Base-by-base conservation (phyloP, 1,140 invertebrate genomes). In the Limonius californicus region DNA sequence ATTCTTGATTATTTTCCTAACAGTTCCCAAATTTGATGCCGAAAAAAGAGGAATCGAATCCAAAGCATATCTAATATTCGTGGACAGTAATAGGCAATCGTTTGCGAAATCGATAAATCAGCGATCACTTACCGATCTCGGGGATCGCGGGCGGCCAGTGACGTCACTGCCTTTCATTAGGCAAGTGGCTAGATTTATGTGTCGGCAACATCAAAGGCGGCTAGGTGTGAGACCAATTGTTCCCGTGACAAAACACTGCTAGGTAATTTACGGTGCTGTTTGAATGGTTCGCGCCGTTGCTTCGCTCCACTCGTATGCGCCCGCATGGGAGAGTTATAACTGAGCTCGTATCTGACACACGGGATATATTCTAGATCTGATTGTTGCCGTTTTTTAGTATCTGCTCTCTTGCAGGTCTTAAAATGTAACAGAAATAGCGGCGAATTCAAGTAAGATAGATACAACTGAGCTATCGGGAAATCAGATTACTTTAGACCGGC, bases 191-290 rank as follows among this genome's bases (percentile, higher is more conserved):
- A 76, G 75, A 76, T 76, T 76, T 76, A 76, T 75, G 71, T 73
- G 70, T 67, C 72, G 67, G 70, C 65, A 45, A 75, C 67, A 74
- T 76, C 75, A 76, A 76, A 76, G 74, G 65, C 67, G 66, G 68
- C 72, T 75, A 72, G 75, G 75, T 76, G 75, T 76, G 75, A 76
- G 75, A 76, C 75, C 75, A 76, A 76, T 76, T 76, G 75, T 76
- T 76, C 73, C 73, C 75, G 74, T 76, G 75, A 76, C 75, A 76
- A 76, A 76, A 76, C 75, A 76, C 72, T 74, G 75, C 74, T 65
- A 74, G 70, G 68, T 75, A 76, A 76, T 76, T 76, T 76, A 76
- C 75, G 68, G 70, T 68, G 66, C 68, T 50, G 20, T 50, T 50
- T 50, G 45, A 50, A 50, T 50, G 45, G 45, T 50, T 50, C 16